Evolutionary conservation across 2,888 invertebrate species (phyloP).

Genomic region (Pegoplata infirma): DNA sequence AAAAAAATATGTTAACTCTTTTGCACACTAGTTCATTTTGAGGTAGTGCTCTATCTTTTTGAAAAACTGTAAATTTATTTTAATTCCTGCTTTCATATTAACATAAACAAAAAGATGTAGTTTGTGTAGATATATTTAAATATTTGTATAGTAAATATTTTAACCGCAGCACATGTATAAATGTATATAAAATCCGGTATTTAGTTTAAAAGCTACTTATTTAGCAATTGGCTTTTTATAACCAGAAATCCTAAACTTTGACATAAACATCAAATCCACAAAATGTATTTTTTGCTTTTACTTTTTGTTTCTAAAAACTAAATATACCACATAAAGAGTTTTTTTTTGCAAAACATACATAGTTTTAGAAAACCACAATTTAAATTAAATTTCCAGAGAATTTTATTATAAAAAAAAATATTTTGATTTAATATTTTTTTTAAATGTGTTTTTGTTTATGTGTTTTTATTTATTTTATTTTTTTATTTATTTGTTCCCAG

Average conservation of each 20-base stretch:
- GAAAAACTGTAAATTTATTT: too few species aligned
- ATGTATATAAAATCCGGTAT: too few species aligned
- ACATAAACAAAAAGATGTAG: too few species aligned
- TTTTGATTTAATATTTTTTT: background rate
- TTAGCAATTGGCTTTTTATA: constrained; percentile 27
- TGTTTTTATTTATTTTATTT: background rate
- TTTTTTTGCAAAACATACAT: background rate
- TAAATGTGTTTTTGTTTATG: background rate
- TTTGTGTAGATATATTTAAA: too few species aligned
- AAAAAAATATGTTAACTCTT: too few species aligned
- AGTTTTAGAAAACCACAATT: constrained; percentile 2
- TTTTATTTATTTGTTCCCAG: background rate
- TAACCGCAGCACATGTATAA: too few species aligned
- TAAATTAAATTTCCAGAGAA: background rate
- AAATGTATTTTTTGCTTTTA: background rate
- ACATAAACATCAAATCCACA: background rate
- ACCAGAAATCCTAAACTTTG: background rate
- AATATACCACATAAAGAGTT: background rate
- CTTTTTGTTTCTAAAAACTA: background rate
- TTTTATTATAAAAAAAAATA: background rate
- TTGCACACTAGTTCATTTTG: too few species aligned
- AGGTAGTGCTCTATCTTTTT: too few species aligned
- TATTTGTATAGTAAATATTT: too few species aligned
- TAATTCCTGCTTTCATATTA: too few species aligned
- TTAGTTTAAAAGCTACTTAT: constrained; percentile 8